Evolutionary conservation across 2,888 invertebrate genomes (phyloP).

Genomic region (Geotrupes spiniger): DNA sequence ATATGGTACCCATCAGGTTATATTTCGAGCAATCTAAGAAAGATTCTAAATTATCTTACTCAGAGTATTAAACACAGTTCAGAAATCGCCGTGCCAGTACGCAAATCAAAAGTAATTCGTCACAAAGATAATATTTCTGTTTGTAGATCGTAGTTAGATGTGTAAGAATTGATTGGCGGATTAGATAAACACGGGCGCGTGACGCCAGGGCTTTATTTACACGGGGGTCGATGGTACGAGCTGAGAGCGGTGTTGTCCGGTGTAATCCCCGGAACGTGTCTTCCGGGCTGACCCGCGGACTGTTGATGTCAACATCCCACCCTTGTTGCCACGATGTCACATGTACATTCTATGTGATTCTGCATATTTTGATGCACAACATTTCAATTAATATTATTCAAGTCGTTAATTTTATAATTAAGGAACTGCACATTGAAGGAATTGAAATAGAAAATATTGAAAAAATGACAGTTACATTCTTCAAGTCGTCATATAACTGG

Average conservation of each 20-base stretch:
- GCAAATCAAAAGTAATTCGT: too few relatives aligned
- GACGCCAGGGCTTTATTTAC: conserved; percentile 39
- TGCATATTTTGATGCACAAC: conserved; percentile 12
- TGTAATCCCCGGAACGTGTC: conserved; percentile 46
- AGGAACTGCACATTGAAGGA: too few relatives aligned
- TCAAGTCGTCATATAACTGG: too few relatives aligned
- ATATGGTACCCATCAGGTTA: too few relatives aligned
- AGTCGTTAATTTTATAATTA: too few relatives aligned
- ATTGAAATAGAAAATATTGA: too few relatives aligned
- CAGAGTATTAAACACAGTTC: too few relatives aligned
- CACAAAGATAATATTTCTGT: too few relatives aligned
- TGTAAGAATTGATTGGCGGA: conserved; percentile 30
- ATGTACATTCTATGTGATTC: conserved; percentile 21
- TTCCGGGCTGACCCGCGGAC: conserved; percentile 44
- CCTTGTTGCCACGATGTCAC: conserved; percentile 42
- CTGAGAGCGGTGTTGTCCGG: conserved; percentile 35
- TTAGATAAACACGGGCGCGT: conserved; percentile 37
- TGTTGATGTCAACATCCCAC: conserved; percentile 43
- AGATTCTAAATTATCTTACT: too few relatives aligned
- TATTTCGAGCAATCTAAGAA: too few relatives aligned
- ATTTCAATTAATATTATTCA: not conserved
- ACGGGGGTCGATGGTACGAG: conserved; percentile 32
- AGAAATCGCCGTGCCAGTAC: too few relatives aligned
- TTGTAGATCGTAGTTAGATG: conserved; percentile 7
- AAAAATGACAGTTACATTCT: too few relatives aligned